Conservation (phyloP, 2,797 vertebrate genomes). For the Emydoidea blandingii region DNA sequence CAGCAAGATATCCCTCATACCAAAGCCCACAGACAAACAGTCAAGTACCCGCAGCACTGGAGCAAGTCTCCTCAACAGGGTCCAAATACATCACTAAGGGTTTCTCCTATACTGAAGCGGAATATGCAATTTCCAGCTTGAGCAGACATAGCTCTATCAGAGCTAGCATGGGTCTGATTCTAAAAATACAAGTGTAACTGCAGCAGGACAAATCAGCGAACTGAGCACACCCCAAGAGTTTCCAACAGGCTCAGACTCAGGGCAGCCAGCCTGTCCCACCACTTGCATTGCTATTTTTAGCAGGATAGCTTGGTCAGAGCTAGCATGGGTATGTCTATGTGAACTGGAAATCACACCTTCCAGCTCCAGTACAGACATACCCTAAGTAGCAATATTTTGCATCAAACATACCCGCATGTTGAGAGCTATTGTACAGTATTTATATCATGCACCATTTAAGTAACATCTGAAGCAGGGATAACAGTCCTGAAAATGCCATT, state of each 20-base stretch:
- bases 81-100: neutral
- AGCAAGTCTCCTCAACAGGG: neutral
- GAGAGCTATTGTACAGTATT: neutral
- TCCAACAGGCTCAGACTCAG: neutral
- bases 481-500: neutral
- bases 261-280: neutral
- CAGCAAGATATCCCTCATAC: neutral
- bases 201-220: neutral
- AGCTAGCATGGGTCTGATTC: neutral
- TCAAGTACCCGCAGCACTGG: neutral
- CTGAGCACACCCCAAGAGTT: too few relatives aligned
- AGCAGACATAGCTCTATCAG: too few relatives aligned
- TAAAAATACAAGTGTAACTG: too few relatives aligned
- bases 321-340: neutral
- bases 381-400: neutral
- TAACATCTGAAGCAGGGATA: neutral
- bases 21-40: neutral
- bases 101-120: neutral
- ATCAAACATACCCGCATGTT: rapidly evolving
- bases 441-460: neutral
- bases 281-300: neutral
- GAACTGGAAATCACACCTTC: neutral
- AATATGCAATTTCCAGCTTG: too few relatives aligned
- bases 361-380: neutral
- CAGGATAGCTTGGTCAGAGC: neutral